Percentiles rank a stretch among this genome's conserved stretches.
Evolutionary conservation across 2,113 vertebrate species (phyloP).

Genomic region (Protobothrops flavoviridis): DNA sequence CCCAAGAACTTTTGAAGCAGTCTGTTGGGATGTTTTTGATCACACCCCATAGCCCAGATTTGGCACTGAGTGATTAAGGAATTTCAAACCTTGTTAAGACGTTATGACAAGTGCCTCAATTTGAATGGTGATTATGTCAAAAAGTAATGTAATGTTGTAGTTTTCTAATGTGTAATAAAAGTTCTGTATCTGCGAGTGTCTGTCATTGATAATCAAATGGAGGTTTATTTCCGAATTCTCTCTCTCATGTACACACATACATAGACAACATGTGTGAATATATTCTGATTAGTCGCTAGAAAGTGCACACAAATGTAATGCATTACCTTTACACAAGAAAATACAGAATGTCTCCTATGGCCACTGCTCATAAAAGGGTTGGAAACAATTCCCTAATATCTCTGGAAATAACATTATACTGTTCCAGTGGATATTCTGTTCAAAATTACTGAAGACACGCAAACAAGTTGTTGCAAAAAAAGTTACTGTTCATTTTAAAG

Average conservation of each 20-base stretch:
- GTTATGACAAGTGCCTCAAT: too few relatives aligned
- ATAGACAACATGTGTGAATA: neutral
- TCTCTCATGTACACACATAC: neutral
- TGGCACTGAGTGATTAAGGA: too few relatives aligned
- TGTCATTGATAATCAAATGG: too few relatives aligned
- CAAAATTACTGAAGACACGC: neutral
- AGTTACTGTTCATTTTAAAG: neutral
- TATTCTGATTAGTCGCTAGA: neutral
- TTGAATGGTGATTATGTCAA: too few relatives aligned
- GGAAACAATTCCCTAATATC: neutral
- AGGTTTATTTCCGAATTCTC: neutral
- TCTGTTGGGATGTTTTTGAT: too few relatives aligned
- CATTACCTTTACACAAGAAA: neutral
- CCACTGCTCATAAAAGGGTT: neutral
- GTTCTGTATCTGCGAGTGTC: too few relatives aligned
- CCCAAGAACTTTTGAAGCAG: too few relatives aligned
- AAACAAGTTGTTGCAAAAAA: neutral
- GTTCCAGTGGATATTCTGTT: neutral
- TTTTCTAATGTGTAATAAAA: too few relatives aligned
- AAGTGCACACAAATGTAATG: neutral
- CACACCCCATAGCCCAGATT: too few relatives aligned
- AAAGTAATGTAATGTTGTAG: too few relatives aligned
- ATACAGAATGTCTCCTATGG: neutral
- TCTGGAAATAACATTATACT: neutral
- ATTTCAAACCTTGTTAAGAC: too few relatives aligned